Conservation (phyloP, 2,113 vertebrate genomes). For the Castor canadensis region DNA sequence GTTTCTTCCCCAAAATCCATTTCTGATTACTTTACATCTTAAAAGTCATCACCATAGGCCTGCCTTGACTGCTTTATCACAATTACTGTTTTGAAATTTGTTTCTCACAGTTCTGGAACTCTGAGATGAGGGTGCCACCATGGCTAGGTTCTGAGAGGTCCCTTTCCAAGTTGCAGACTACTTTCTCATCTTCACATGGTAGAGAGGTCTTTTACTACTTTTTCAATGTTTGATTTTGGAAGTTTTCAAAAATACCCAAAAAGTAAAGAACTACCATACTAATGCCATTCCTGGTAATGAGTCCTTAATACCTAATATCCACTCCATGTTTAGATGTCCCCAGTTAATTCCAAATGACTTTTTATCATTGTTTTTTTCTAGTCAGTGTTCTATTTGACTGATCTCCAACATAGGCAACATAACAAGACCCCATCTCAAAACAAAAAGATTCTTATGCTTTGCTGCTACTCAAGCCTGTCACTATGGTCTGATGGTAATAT, state of each 20-base stretch:
- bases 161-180: not conserved
- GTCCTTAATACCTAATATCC: not conserved
- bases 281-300: not conserved
- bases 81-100: not conserved
- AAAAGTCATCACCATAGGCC: not conserved
- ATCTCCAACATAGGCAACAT: not conserved
- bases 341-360: not conserved
- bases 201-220: not conserved
- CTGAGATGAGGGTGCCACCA: not conserved
- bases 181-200: not conserved
- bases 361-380: not conserved
- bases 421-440: not conserved
- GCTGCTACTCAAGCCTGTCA: not conserved
- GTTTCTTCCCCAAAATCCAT: not conserved
- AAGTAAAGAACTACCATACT: not conserved
- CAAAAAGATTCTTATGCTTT: not conserved
- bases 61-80: not conserved
- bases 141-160: not conserved
- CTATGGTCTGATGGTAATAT: constrained; percentile 34
- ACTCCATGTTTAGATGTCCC: not conserved
- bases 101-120: not conserved
- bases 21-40: not conserved
- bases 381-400: not conserved
- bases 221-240: not conserved
- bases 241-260: not conserved